Conservation (phyloP, 2,888 invertebrate species). For the Aphelenchoides bicaudatus region DNA sequence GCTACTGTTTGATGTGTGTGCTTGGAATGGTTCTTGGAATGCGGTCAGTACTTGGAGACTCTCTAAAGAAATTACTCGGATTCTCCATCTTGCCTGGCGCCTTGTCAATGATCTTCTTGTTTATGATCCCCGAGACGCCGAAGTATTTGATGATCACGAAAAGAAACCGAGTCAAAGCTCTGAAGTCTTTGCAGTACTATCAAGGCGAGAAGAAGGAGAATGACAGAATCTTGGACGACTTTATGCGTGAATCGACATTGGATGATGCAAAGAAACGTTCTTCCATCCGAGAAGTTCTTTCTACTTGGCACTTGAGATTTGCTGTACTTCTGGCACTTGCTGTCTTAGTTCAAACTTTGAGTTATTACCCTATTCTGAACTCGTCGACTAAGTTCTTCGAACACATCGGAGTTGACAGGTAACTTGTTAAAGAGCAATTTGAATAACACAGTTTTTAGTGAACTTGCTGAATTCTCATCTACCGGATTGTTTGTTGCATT, state of each 20-base stretch:
- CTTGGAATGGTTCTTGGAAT: constrained; percentile 50
- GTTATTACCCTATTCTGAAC: constrained; percentile 54
- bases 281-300: constrained; percentile 39
- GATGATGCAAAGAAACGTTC: constrained; percentile 27
- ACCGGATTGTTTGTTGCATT: constrained; percentile 44
- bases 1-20: constrained; percentile 50
- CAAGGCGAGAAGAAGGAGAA: constrained; percentile 40
- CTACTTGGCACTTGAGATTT: constrained; percentile 50
- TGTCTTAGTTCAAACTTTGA: constrained; percentile 45
- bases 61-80: constrained; percentile 40
- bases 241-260: constrained; percentile 34
- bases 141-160: constrained; percentile 50
- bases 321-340: constrained; percentile 44
- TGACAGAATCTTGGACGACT: constrained; percentile 36
- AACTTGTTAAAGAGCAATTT: no score
- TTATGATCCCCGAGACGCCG: constrained; percentile 50
- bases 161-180: constrained; percentile 38
- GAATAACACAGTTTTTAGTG: no score
- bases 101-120: constrained; percentile 40
- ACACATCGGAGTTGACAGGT: constrained; percentile 34
- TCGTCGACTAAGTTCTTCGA: constrained; percentile 48
- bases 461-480: constrained; percentile 44
- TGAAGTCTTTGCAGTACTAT: constrained; percentile 46
- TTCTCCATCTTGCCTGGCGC: constrained; percentile 44
- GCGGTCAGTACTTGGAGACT: constrained; percentile 46